Base-by-base conservation (phyloP, 2,888 invertebrate genomes). In the Gastracanthus pulcherrimus region DNA sequence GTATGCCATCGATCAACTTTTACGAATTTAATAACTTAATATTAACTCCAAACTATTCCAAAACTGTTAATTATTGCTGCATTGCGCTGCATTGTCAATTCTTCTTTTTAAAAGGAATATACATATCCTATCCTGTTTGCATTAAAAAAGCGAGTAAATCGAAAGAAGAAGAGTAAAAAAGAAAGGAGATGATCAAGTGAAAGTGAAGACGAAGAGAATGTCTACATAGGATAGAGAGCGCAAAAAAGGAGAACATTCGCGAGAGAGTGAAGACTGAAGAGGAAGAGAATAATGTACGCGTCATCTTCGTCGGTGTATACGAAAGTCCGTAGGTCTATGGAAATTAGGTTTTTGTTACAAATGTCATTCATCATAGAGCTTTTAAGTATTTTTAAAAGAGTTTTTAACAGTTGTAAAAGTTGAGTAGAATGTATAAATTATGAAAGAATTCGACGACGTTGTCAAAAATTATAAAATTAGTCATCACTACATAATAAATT, bases 131-230 rank as follows among this genome's bases (percentile, higher is more conserved):
- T n/a, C 34, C 9, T 55, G 26, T 55, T 55, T 55, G 13, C 55
- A 26, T 55, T n/a, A n/a, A n/a, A 55, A 55, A 55, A 55, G 26
- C 55, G 11, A n/a, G 62, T 62, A 55, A 23, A 55, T 26, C 26
- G 26, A 23, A 19, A 19, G 7, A 48, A 48, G 48, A 19, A 19
- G 19, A 60, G 13, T 19, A 48, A 48, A 48, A 48, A 19, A 48
- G 34, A 23, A 67, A 38, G 11, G 16, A 16, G 69, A 31, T 19
- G 48, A 69, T 38, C 69, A 48, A 69, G 69, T 69, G 69, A 69
- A 48, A 69, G 69, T 69, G 48, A 38, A 69, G 69, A 69, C 29
- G 48, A 69, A 31, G 38, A 64, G 64, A 64, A 38, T 60, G 23
- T 26, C 23, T 55, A 26, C 13, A 36, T 62, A 64, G 64, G 36